Percentiles rank a stretch among this genome's conserved stretches.
Conservation (phyloP, 1,140 invertebrate species). For the Drosophila bocki region DNA sequence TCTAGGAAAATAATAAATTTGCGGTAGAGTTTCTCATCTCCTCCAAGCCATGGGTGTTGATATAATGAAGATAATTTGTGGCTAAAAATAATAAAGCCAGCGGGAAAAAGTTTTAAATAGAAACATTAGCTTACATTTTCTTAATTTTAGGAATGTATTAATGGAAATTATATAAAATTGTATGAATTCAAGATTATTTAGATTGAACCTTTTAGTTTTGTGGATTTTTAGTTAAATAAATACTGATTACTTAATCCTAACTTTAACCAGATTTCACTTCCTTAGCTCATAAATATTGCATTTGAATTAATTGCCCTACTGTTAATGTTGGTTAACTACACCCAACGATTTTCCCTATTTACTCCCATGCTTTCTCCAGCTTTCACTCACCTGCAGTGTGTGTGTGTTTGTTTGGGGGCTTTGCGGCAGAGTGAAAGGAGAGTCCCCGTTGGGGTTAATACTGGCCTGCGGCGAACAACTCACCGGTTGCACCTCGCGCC, state of each 20-base stretch:
- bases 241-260: not conserved
- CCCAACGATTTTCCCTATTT: not conserved
- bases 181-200: too few species aligned
- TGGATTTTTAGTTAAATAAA: not conserved
- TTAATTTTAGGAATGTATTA: not conserved
- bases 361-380: slow-evolving; percentile 12
- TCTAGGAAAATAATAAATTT: slow-evolving; percentile 29
- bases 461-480: slow-evolving; percentile 1
- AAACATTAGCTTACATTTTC: not conserved
- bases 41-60: not conserved
- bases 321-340: slow-evolving; percentile 28
- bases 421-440: slow-evolving; percentile 18
- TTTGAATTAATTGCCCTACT: slow-evolving; percentile 38
- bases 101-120: not conserved
- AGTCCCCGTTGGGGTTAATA: slow-evolving; percentile 7
- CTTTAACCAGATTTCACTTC: not conserved
- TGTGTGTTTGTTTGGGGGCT: slow-evolving; percentile 41
- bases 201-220: not conserved
- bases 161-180: too few species aligned
- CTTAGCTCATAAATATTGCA: slow-evolving; percentile 21
- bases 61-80: slow-evolving; percentile 13
- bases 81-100: not conserved
- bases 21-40: slow-evolving; percentile 4
- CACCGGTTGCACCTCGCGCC: slow-evolving; percentile 22
- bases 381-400: slow-evolving; percentile 21